phyloP scores from a whole-genome alignment of 30 jellyfish, hydroid and myxozoan species.

The Turritopsis rubra region DNA sequence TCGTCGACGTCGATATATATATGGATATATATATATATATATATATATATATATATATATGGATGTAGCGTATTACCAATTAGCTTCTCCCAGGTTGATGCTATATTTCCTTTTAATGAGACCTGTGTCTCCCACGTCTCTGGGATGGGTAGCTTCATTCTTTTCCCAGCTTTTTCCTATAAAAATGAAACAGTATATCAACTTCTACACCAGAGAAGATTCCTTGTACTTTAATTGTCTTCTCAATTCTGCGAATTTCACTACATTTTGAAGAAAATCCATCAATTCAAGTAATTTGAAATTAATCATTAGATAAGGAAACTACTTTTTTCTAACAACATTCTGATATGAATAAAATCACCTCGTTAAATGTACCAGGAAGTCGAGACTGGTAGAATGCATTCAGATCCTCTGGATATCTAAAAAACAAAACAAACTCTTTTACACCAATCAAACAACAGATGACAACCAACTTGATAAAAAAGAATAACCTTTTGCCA shows the following conservation, averaged over 20 bases:
- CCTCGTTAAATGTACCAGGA: conserved; percentile 69
- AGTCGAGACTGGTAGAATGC: conserved; percentile 56
- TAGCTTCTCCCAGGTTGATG: conserved; percentile 83
- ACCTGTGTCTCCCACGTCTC: conserved; percentile 99
- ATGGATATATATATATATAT: too few species aligned
- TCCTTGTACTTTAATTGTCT: not conserved
- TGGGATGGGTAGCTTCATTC: conserved; percentile 91
- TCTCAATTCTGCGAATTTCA: not conserved
- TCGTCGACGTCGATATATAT: too few species aligned
- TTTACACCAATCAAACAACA: not conserved
- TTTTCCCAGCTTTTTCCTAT: conserved; percentile 81
- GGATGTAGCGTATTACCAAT: too few species aligned
- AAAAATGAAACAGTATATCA: not conserved
- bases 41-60: too few species aligned
- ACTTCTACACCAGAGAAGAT: not conserved
- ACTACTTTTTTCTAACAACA: too few species aligned
- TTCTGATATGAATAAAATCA: conserved; percentile 8
- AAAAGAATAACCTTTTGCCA: conserved; percentile 55
- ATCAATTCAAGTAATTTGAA: too few species aligned
- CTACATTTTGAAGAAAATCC: not conserved
- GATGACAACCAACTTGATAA: not conserved
- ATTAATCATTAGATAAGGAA: too few species aligned
- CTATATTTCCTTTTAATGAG: conserved; percentile 82
- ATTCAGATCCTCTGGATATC: conserved; percentile 65
- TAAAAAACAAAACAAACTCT: not conserved